Conservation (phyloP, 2,113 vertebrate species). For the Puma concolor region DNA sequence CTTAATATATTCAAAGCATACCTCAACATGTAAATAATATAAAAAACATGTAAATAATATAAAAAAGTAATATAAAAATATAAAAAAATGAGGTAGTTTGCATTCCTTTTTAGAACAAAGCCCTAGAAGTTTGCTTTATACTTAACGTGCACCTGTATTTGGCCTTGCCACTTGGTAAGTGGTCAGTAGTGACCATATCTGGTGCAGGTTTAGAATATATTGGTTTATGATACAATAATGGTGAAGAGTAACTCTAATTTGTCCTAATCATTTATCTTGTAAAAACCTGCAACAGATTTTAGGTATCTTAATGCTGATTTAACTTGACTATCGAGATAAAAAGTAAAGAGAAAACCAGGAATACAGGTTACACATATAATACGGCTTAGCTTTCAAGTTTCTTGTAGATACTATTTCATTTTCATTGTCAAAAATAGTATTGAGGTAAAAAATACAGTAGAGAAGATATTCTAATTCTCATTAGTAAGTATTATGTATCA, state of each 20-base stretch:
- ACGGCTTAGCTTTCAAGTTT: background rate
- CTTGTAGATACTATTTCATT: background rate
- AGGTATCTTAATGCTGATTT: background rate
- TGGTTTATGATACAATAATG: background rate
- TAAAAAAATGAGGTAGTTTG: background rate
- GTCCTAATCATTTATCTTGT: background rate
- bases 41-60: background rate
- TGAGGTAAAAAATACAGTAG: background rate
- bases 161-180: background rate
- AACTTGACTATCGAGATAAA: background rate
- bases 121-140: background rate
- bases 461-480: background rate
- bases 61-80: background rate
- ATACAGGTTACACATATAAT: background rate
- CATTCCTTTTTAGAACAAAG: background rate
- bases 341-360: background rate
- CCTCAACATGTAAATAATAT: background rate
- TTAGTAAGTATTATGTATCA: background rate
- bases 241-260: background rate
- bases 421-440: background rate
- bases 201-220: background rate
- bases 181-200: fast-evolving
- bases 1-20: background rate
- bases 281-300: background rate
- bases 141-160: background rate